phyloP scores from a whole-genome alignment of 2,113 vertebrate species.

The Cichladusa arquata region DNA sequence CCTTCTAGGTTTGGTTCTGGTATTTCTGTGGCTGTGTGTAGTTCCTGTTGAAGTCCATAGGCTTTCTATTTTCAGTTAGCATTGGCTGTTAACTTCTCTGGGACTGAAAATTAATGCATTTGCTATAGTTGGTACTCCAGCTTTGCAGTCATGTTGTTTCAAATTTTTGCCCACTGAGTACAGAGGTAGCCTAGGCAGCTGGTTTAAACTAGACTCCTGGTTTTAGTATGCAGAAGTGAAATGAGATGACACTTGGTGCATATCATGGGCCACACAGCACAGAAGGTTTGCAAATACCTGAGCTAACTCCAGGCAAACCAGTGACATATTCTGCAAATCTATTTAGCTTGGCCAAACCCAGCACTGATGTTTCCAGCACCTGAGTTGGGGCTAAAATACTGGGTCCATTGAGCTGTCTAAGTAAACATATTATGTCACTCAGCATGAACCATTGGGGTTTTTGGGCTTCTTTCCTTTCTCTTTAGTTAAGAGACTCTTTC shows the following conservation, averaged over 20 bases:
- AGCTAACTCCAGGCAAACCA: neutral
- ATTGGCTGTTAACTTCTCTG: neutral
- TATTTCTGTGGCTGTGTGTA: neutral
- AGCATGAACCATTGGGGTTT: neutral
- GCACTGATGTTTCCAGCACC: neutral
- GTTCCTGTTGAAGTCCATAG: neutral
- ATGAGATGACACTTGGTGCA: neutral
- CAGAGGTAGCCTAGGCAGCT: neutral
- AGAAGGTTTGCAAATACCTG: neutral
- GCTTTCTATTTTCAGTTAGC: neutral
- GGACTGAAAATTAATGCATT: neutral
- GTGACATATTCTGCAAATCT: neutral
- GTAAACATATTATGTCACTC: neutral
- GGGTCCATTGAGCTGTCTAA: neutral
- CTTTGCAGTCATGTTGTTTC: neutral
- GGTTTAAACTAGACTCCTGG: neutral
- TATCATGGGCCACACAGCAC: neutral
- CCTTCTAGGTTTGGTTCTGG: neutral
- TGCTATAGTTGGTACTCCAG: neutral
- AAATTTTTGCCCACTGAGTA: neutral
- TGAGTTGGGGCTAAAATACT: neutral
- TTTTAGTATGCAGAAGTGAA: neutral
- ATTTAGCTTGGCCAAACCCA: neutral
- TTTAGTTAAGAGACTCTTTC: neutral
- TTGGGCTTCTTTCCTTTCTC: neutral